A percentile compares a stretch with the other conserved stretches of the same genome.
These are phyloP conservation scores for Parthenolecanium corni DNA, from an alignment of 2,888 invertebrate genomes.

Conservation along the genomic window DNA sequence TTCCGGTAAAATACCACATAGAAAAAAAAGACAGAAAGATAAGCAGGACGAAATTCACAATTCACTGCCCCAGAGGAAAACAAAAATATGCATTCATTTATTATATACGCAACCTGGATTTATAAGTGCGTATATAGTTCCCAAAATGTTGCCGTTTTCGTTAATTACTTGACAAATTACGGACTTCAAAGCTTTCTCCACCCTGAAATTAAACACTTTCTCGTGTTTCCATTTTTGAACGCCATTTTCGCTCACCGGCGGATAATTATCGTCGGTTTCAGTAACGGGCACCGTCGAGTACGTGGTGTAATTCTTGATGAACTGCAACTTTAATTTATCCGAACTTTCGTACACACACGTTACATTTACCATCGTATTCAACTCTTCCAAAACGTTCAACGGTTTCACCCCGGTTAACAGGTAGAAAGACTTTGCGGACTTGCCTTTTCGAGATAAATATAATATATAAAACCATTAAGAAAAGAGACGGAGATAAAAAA, in stretches of 20 bases:
- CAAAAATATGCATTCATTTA: too few relatives aligned
- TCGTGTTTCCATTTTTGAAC: background rate
- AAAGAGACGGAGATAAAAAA: background rate
- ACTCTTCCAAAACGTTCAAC: constrained; percentile 39
- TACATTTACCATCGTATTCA: constrained; percentile 40
- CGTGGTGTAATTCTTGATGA: constrained; percentile 13
- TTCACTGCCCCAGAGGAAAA: too few relatives aligned
- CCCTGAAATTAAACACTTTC: constrained; percentile 1
- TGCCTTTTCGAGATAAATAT: background rate
- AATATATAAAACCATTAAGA: constrained; percentile 1
- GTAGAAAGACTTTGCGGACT: background rate
- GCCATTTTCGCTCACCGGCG: background rate
- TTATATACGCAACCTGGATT: constrained; percentile 35
- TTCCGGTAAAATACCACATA: too few relatives aligned
- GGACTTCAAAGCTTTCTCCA: constrained; percentile 1
- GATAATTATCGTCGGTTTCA: background rate
- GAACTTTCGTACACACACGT: constrained; percentile 44
- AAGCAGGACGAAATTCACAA: too few relatives aligned
- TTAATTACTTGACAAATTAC: constrained; percentile 38
- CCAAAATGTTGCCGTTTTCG: constrained; percentile 36
- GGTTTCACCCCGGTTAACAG: constrained; percentile 44
- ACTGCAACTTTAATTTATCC: constrained; percentile 39
- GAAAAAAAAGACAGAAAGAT: too few relatives aligned
- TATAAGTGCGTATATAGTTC: constrained; percentile 37
- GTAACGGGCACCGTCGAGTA: background rate